These are phyloP conservation scores for Caenorhabditis uteleia DNA, from an alignment of 2,888 invertebrate species.

Conservation along the genomic window DNA sequence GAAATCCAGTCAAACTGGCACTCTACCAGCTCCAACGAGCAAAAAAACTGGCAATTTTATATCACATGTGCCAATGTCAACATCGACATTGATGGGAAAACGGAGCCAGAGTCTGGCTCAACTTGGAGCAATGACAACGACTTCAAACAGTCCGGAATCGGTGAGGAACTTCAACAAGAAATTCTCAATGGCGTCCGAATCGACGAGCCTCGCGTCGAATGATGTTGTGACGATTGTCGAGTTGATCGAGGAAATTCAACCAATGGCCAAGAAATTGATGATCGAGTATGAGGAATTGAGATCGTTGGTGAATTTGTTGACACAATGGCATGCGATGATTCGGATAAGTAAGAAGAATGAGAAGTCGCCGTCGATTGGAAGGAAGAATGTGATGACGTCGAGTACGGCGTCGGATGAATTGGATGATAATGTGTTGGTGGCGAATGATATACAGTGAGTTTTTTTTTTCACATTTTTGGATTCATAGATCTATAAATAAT, in stretches of 20 bases:
- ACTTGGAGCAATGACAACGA: slow-evolving; percentile 16
- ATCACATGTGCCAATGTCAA: slow-evolving; percentile 13
- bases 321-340: slow-evolving; percentile 53
- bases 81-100: slow-evolving; percentile 25
- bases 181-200: background rate
- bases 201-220: slow-evolving; percentile 3
- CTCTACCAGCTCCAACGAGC: slow-evolving; percentile 17
- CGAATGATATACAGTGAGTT: slow-evolving; percentile 43
- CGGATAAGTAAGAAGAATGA: slow-evolving; percentile 12
- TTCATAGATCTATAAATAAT: too few relatives aligned
- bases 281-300: slow-evolving; percentile 56
- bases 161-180: slow-evolving; percentile 30
- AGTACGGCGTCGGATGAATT: slow-evolving; percentile 57
- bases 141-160: slow-evolving; percentile 19
- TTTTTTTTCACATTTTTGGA: too few relatives aligned
- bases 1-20: slow-evolving; percentile 1
- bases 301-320: slow-evolving; percentile 53
- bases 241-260: slow-evolving; percentile 50
- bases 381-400: slow-evolving; percentile 24
- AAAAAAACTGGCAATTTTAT: slow-evolving; percentile 13
- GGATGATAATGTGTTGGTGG: slow-evolving; percentile 59
- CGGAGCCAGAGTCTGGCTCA: slow-evolving; percentile 43
- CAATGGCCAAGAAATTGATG: slow-evolving; percentile 35
- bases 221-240: slow-evolving; percentile 38
- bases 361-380: background rate